Conservation (phyloP, 2,888 invertebrate species). For the Callimorpha dominula region DNA sequence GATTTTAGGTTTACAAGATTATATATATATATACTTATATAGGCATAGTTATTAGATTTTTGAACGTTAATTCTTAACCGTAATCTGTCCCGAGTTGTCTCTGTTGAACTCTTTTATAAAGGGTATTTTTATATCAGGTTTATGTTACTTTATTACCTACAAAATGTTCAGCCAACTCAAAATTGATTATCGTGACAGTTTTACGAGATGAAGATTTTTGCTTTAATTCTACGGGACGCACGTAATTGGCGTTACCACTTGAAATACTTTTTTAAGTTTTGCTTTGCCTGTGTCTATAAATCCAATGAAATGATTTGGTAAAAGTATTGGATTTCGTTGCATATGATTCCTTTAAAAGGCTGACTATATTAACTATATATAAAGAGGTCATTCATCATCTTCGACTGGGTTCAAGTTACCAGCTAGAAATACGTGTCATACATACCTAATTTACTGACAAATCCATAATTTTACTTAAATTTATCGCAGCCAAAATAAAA, state of each 20-base stretch:
- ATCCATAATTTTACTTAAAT: neutral
- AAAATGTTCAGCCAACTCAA: neutral
- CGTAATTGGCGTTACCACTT: too few species aligned
- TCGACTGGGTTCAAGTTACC: neutral
- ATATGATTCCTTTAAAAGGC: too few species aligned
- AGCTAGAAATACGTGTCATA: neutral
- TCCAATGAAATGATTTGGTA: too few species aligned
- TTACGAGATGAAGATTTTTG: neutral
- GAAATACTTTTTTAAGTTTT: neutral
- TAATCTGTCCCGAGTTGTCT: neutral
- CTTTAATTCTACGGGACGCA: neutral
- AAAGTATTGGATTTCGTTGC: too few species aligned
- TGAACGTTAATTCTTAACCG: neutral
- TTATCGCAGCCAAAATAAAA: slow-evolving; percentile 76
- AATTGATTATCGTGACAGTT: neutral
- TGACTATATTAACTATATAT: too few species aligned
- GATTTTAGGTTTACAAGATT: neutral
- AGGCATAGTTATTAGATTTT: too few species aligned
- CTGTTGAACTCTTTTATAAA: neutral
- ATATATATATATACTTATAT: neutral
- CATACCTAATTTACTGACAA: neutral
- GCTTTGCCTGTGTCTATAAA: neutral
- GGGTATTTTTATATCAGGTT: neutral
- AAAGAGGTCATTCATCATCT: too few species aligned
- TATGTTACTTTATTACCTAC: too few species aligned